Percentiles rank a stretch among this genome's conserved stretches.
Conservation (phyloP, 2,113 vertebrate genomes). For the Hypomesus transpacificus region DNA sequence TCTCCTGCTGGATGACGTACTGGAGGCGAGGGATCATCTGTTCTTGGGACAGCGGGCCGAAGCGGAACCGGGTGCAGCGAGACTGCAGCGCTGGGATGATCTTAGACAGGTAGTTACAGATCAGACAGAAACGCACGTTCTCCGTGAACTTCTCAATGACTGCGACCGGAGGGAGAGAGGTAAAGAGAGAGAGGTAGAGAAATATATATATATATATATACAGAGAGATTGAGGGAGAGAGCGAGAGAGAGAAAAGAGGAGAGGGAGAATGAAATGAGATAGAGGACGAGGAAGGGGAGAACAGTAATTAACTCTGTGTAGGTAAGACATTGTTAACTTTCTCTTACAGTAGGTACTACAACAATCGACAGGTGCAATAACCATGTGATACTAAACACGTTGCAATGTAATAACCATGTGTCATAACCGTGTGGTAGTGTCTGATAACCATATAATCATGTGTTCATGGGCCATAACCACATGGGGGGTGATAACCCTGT, state of each 20-base stretch:
- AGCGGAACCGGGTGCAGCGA: slow-evolving; percentile 93
- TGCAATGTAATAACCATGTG: too few species aligned
- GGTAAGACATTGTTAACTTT: too few species aligned
- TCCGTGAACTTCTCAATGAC: slow-evolving; percentile 98
- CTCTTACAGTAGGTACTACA: too few species aligned
- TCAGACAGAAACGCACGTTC: slow-evolving; percentile 94
- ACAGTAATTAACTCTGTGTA: too few species aligned
- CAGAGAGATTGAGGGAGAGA: not conserved
- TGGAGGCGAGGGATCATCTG: slow-evolving; percentile 92
- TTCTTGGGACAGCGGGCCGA: slow-evolving; percentile 85
- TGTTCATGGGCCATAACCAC: too few species aligned
- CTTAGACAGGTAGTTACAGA: slow-evolving; percentile 97
- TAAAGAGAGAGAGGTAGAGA: not conserved
- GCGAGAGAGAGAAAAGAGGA: not conserved
- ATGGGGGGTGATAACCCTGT: too few species aligned
- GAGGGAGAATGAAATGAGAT: too few species aligned
- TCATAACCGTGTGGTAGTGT: too few species aligned
- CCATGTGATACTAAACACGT: too few species aligned
- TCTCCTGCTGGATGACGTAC: slow-evolving; percentile 83
- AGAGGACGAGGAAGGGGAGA: too few species aligned
- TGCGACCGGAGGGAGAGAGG: slow-evolving; percentile 41
- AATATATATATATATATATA: not conserved
- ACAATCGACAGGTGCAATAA: too few species aligned
- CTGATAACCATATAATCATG: too few species aligned
- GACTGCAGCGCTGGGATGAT: slow-evolving; percentile 97